phyloP scores from a whole-genome alignment of 2,113 vertebrate genomes.

The Brevimyrus niger region DNA sequence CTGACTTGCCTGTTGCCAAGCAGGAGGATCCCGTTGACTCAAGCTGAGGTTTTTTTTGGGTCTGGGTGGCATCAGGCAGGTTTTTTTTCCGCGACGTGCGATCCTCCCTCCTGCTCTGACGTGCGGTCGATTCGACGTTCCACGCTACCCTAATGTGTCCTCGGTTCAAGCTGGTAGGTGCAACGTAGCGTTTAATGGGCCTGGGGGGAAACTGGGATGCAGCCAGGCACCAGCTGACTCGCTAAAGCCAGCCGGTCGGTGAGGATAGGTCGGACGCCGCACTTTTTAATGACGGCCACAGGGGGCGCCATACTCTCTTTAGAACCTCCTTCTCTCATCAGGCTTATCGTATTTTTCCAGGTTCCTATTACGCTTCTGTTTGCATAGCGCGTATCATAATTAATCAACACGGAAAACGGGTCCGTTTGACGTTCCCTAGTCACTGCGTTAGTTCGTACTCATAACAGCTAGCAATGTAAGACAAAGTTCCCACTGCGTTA shows the following conservation, averaged over 20 bases:
- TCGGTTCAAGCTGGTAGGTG: conserved; percentile 3
- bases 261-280: background rate
- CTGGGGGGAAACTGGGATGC: background rate
- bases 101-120: background rate
- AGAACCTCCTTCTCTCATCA: background rate
- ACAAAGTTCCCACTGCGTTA: background rate
- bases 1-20: background rate
- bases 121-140: background rate
- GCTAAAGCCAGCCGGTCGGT: background rate
- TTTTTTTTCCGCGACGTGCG: background rate
- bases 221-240: conserved; percentile 2
- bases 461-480: background rate
- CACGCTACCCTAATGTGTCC: background rate
- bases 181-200: background rate
- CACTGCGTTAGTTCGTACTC: background rate
- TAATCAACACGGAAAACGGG: conserved; percentile 1
- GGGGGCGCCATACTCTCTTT: background rate
- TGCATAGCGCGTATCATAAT: conserved; percentile 10
- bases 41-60: background rate
- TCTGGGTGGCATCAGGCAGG: background rate
- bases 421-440: background rate
- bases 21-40: background rate
- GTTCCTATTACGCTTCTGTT: background rate
- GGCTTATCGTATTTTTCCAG: background rate
- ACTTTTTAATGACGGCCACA: background rate